phyloP scores from a whole-genome alignment of 2,797 vertebrate species.

The Aselliscus stoliczkanus region DNA sequence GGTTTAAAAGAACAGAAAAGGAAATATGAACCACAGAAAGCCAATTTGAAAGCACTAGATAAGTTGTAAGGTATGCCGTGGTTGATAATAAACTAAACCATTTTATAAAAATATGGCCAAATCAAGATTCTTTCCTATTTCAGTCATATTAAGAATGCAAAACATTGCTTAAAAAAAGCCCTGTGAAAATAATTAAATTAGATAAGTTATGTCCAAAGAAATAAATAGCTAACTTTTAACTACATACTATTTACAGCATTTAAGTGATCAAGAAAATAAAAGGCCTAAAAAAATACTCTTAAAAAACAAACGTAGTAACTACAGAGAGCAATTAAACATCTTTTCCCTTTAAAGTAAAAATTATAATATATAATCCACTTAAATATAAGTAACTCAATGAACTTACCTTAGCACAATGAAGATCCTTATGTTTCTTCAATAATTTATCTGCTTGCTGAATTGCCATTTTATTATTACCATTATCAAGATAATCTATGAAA shows the following conservation, averaged over 20 bases:
- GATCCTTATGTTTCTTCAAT: slow-evolving; percentile 98
- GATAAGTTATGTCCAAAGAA: neutral
- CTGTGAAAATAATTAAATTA: neutral
- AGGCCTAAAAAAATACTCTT: neutral
- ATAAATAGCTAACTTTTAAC: slow-evolving; percentile 22
- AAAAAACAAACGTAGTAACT: neutral
- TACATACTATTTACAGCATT: neutral
- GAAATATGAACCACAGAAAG: neutral
- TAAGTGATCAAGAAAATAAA: neutral
- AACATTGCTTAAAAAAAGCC: neutral
- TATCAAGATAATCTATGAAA: slow-evolving; percentile 95
- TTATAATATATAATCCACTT: neutral
- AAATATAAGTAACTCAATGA: accelerated
- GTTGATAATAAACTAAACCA: neutral
- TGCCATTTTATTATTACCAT: slow-evolving; percentile 99
- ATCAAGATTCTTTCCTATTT: neutral
- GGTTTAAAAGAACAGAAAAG: slow-evolving; percentile 14
- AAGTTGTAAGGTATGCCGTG: neutral
- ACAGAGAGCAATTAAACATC: neutral
- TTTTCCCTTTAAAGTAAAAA: neutral
- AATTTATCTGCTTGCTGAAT: slow-evolving; percentile 98
- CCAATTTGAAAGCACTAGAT: neutral
- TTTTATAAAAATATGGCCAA: slow-evolving; percentile 5
- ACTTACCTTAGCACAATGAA: slow-evolving; percentile 97
- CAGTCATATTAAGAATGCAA: neutral